Conservation (phyloP, 2,797 vertebrate species). For the Danionella dracula region DNA sequence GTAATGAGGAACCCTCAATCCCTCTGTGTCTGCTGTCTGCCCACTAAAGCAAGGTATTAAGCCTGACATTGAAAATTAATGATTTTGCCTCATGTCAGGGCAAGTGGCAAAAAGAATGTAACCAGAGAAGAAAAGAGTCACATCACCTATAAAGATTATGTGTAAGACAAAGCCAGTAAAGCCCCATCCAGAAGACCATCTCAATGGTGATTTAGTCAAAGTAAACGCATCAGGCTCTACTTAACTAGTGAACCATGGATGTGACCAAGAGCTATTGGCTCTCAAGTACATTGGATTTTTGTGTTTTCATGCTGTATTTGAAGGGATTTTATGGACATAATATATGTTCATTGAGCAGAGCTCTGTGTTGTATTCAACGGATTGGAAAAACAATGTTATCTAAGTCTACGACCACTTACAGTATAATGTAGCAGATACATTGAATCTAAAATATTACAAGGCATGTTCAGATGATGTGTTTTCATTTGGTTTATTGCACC, state of each 20-base stretch:
- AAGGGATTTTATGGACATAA: not conserved
- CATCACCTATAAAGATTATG: conserved; percentile 54
- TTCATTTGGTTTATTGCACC: too few relatives aligned
- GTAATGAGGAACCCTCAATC: conserved; percentile 63
- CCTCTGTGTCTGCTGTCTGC: conserved; percentile 23
- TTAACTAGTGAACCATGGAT: not conserved
- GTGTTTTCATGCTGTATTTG: not conserved
- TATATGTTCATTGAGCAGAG: not conserved
- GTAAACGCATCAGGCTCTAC: conserved; percentile 4
- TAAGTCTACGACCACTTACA: not conserved
- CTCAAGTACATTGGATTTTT: not conserved
- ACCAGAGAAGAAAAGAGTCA: conserved; percentile 25
- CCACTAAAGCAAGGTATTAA: conserved; percentile 45
- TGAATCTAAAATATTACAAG: too few relatives aligned
- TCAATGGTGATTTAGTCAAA: conserved; percentile 39
- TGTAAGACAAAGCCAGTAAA: conserved; percentile 45
- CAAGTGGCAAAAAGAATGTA: conserved; percentile 37
- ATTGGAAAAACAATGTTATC: not conserved
- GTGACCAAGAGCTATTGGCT: not conserved
- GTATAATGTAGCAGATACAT: too few relatives aligned
- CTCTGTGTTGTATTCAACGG: not conserved
- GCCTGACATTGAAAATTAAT: conserved; percentile 59
- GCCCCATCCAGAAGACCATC: conserved; percentile 35
- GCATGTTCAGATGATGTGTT: too few relatives aligned
- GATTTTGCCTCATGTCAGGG: conserved; percentile 61